Evolutionary conservation across 2,888 invertebrate genomes (phyloP).

Genomic region (Dryocosmus kuriphilus): DNA sequence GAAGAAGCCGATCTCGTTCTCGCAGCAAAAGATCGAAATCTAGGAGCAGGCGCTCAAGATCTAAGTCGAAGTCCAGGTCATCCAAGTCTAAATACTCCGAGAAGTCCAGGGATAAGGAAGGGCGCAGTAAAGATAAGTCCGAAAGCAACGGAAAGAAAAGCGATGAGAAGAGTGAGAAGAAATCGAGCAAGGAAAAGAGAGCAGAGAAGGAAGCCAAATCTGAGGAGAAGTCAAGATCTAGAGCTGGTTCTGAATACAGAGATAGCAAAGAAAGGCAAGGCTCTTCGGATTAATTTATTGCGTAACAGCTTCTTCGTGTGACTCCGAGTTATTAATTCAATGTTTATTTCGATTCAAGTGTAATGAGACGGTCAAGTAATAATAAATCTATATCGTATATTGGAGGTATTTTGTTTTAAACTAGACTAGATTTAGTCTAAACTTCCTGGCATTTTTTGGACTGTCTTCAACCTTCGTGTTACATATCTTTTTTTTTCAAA

Average conservation of each 20-base stretch:
- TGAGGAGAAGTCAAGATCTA: slow-evolving; percentile 57
- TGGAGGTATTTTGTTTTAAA: background rate
- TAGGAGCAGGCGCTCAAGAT: slow-evolving; percentile 76
- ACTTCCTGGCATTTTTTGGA: no score
- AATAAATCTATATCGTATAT: slow-evolving; percentile 16
- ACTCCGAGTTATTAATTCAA: background rate
- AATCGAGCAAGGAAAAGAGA: slow-evolving; percentile 69
- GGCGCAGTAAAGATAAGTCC: slow-evolving; percentile 69
- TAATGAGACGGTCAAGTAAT: slow-evolving; percentile 2
- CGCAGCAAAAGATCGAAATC: slow-evolving; percentile 82
- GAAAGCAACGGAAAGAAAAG: slow-evolving; percentile 73
- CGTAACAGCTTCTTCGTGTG: slow-evolving; percentile 2
- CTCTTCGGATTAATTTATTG: slow-evolving; percentile 49
- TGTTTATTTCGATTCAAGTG: slow-evolving; percentile 24
- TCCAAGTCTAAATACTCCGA: slow-evolving; percentile 76
- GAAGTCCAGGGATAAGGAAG: slow-evolving; percentile 68
- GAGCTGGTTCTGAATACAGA: slow-evolving; percentile 57
- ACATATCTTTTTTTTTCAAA: no score
- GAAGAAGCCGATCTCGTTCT: slow-evolving; percentile 75
- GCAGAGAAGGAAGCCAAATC: slow-evolving; percentile 67
- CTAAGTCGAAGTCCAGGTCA: slow-evolving; percentile 77
- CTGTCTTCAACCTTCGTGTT: no score
- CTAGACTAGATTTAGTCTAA: no score
- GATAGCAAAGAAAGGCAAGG: slow-evolving; percentile 58
- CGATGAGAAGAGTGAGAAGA: slow-evolving; percentile 72